Evolutionary conservation across 1,140 invertebrate species (phyloP).

Genomic region (Leptopilina boulardi): DNA sequence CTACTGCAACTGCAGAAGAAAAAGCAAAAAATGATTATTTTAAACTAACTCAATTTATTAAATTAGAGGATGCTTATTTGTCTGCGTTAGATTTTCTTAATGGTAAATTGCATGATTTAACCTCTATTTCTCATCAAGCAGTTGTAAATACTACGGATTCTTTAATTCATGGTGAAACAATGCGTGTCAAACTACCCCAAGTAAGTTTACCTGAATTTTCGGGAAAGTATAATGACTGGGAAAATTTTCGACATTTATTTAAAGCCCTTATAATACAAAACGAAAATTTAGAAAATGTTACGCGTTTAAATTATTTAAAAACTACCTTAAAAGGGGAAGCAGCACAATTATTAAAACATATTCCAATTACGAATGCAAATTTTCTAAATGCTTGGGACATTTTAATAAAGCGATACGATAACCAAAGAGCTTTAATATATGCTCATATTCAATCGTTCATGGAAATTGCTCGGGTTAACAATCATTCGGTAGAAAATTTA

Average conservation of each 20-base stretch:
- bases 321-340: conserved; percentile 15
- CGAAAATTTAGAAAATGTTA: neutral
- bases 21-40: too few species aligned
- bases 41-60: too few species aligned
- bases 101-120: too few species aligned
- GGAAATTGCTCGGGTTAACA: neutral
- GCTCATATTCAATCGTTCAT: conserved; percentile 23
- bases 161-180: too few species aligned
- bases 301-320: conserved; percentile 27
- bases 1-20: too few species aligned
- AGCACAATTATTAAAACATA: neutral
- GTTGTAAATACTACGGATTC: too few species aligned
- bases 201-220: conserved; percentile 25
- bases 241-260: conserved; percentile 36
- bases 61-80: too few species aligned
- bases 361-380: conserved; percentile 1
- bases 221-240: conserved; percentile 28
- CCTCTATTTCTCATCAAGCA: too few species aligned
- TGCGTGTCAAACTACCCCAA: neutral
- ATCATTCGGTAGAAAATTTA: neutral
- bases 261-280: neutral
- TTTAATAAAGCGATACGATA: conserved; percentile 7
- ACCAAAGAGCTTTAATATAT: neutral
- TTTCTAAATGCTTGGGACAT: conserved; percentile 5
- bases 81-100: too few species aligned